A percentile compares a stretch with the other conserved stretches of the same genome.
Evolutionary conservation across 2,797 vertebrate genomes (phyloP).

Genomic region (Myotis daubentonii): DNA sequence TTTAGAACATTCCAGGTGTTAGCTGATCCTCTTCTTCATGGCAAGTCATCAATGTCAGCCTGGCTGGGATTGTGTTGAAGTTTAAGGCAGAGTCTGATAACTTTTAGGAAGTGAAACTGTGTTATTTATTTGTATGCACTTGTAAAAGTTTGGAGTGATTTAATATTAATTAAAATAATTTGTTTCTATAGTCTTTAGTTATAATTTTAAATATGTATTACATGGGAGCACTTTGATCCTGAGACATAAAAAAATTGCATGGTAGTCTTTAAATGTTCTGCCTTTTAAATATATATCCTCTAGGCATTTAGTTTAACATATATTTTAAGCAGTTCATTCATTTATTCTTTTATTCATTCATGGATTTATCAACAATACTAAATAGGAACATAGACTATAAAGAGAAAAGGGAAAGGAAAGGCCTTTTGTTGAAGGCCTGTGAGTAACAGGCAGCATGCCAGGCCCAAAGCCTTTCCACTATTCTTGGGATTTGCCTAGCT

Average conservation of each 20-base stretch:
- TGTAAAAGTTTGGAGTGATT: not conserved
- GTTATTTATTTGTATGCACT: not conserved
- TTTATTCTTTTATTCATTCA: constrained; percentile 1
- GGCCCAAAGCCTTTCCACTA: not conserved
- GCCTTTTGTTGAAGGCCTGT: not conserved
- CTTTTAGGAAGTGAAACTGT: not conserved
- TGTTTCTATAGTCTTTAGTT: not conserved
- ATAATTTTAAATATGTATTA: constrained; percentile 1
- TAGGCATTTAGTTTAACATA: constrained; percentile 25
- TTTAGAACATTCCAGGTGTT: not conserved
- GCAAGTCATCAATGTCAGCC: not conserved
- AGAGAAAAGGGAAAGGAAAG: not conserved
- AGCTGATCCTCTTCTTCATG: not conserved
- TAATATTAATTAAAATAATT: constrained; percentile 10
- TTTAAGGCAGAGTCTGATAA: not conserved
- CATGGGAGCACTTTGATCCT: constrained; percentile 9
- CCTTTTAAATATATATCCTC: not conserved
- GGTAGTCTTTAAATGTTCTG: not conserved
- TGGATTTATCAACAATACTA: not conserved
- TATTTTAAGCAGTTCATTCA: constrained; percentile 9
- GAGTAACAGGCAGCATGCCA: not conserved
- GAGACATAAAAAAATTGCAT: not conserved
- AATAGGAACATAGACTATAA: not conserved
- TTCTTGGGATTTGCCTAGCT: not conserved
- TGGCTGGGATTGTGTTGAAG: not conserved